phyloP scores from a whole-genome alignment of 2,888 invertebrate genomes.

The Hypena proboscidalis region DNA sequence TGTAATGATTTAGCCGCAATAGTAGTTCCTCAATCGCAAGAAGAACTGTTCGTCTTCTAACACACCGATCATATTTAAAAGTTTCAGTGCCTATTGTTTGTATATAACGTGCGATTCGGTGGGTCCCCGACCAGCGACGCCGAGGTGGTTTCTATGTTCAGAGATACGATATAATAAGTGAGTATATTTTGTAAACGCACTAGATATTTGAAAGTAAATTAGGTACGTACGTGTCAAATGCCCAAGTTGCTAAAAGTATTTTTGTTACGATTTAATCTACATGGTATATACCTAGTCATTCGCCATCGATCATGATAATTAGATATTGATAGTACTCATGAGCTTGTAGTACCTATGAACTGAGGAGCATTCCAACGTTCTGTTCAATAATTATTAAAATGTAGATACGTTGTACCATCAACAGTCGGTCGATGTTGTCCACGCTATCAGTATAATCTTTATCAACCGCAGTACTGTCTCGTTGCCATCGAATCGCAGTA shows the following conservation, averaged over 20 bases:
- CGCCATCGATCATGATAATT: conserved; percentile 46
- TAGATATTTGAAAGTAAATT: conserved; percentile 65
- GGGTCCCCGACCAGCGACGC: conserved; percentile 43
- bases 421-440: conserved; percentile 31
- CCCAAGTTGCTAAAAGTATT: conserved; percentile 72
- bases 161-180: conserved; percentile 77
- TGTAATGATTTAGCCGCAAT: conserved; percentile 66
- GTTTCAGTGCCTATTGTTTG: conserved; percentile 77
- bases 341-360: conserved; percentile 63
- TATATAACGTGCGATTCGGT: conserved; percentile 61
- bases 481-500: conserved; percentile 13
- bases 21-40: conserved; percentile 48
- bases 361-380: conserved; percentile 39
- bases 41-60: conserved; percentile 47
- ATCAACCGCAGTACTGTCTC: conserved; percentile 21
- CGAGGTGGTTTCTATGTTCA: conserved; percentile 62
- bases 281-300: conserved; percentile 42
- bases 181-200: conserved; percentile 71
- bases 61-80: conserved; percentile 60
- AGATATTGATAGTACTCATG: conserved; percentile 59
- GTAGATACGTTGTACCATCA: conserved; percentile 34
- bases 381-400: conserved; percentile 43
- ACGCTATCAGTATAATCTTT: conserved; percentile 35
- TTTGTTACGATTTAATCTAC: conserved; percentile 61
- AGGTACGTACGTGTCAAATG: conserved; percentile 60